Percentiles rank a stretch among this genome's conserved stretches.
These are phyloP conservation scores for Oriolus oriolus DNA, from an alignment of 2,113 vertebrate genomes.

Conservation along the genomic window DNA sequence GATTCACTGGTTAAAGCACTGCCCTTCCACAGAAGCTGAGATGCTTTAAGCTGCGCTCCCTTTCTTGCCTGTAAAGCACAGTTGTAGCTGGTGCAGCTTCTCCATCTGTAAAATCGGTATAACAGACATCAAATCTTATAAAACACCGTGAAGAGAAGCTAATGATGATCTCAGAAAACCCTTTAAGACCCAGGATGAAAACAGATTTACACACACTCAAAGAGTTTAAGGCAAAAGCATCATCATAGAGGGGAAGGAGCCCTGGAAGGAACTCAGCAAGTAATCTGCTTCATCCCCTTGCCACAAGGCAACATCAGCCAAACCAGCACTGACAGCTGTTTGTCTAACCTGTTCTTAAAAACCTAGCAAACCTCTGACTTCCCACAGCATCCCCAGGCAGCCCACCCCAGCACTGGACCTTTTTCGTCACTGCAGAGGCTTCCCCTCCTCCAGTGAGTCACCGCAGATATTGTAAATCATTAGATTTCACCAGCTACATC, in stretches of 20 bases:
- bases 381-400: background rate
- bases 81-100: background rate
- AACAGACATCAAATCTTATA: background rate
- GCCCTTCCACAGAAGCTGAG: background rate
- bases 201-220: constrained; percentile 27
- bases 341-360: constrained; percentile 30
- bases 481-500: background rate
- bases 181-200: constrained; percentile 34
- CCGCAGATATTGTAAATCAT: background rate
- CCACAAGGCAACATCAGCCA: constrained; percentile 29
- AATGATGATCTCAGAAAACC: constrained; percentile 39
- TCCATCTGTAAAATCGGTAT: background rate
- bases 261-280: constrained; percentile 6
- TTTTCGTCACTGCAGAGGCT: background rate
- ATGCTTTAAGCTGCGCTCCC: background rate
- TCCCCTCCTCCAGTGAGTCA: background rate
- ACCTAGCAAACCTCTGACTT: background rate
- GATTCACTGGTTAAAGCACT: background rate
- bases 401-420: background rate
- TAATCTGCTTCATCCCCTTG: constrained; percentile 1
- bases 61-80: background rate
- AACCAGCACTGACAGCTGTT: constrained; percentile 24
- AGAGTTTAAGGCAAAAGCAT: constrained; percentile 41
- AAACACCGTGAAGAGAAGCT: background rate
- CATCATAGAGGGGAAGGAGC: background rate